Conservation (phyloP, 2,888 invertebrate species). For the Dryococelus australis region DNA sequence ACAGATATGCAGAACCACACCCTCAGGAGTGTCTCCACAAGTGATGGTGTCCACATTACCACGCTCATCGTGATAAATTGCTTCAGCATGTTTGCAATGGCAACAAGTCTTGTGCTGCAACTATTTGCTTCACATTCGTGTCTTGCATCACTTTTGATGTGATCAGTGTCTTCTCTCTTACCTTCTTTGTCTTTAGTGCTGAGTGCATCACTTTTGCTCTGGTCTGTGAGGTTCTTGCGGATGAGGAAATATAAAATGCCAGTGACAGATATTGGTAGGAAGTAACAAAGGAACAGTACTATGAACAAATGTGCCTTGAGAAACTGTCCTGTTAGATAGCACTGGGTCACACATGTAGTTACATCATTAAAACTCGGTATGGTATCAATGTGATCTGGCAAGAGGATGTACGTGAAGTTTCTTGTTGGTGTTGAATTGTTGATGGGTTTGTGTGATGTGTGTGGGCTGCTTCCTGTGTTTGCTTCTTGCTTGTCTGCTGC, state of each 20-base stretch:
- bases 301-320: slow-evolving; percentile 53
- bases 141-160: too few species aligned
- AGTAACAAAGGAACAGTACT: slow-evolving; percentile 53
- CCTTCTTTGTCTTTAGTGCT: neutral
- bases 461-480: slow-evolving; percentile 21
- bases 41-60: slow-evolving; percentile 54
- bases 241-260: slow-evolving; percentile 46
- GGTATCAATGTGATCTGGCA: slow-evolving; percentile 22
- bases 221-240: slow-evolving; percentile 44
- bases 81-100: slow-evolving; percentile 42
- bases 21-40: slow-evolving; percentile 50
- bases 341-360: slow-evolving; percentile 45
- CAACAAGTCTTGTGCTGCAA: neutral
- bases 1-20: slow-evolving; percentile 50
- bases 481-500: slow-evolving; percentile 18
- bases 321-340: slow-evolving; percentile 52
- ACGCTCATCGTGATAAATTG: slow-evolving; percentile 49
- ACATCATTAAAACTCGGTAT: slow-evolving; percentile 20
- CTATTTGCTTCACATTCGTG: neutral
- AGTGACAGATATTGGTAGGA: slow-evolving; percentile 51
- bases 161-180: neutral
- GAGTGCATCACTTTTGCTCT: neutral
- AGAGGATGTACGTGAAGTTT: neutral
- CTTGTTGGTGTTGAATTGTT: neutral
- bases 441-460: neutral